phyloP scores from a whole-genome alignment of 2,888 invertebrate species.

The Acheta domesticus region DNA sequence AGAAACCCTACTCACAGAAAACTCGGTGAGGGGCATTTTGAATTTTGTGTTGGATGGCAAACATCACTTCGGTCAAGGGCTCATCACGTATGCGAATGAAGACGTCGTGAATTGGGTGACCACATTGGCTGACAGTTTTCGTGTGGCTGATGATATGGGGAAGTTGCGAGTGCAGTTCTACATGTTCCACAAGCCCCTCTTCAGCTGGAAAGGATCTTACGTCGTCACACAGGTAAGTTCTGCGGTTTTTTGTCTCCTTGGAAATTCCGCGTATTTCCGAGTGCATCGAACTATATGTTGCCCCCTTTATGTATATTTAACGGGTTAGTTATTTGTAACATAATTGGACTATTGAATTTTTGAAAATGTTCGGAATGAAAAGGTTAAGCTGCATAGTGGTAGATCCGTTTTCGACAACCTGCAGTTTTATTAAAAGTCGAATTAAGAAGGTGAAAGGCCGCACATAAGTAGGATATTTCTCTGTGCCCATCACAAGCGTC shows the following conservation, averaged over 20 bases:
- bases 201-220: conserved; percentile 98
- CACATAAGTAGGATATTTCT: no score
- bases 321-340: no score
- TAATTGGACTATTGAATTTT: no score
- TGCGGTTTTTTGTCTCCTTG: background rate
- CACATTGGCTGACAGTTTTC: conserved; percentile 90
- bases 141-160: conserved; percentile 97
- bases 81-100: conserved; percentile 95
- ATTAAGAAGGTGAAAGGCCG: no score
- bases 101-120: conserved; percentile 96
- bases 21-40: conserved; percentile 82
- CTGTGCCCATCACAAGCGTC: no score
- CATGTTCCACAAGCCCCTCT: conserved; percentile 89
- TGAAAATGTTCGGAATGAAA: no score
- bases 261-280: background rate
- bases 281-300: no score
- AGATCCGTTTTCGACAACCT: no score
- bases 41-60: conserved; percentile 94
- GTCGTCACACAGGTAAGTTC: conserved; percentile 85
- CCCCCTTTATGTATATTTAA: no score
- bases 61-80: conserved; percentile 92
- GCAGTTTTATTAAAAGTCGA: no score
- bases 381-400: no score
- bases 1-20: conserved; percentile 90
- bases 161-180: conserved; percentile 89